A percentile compares a stretch with the other conserved stretches of the same genome.
Evolutionary conservation across 2,797 vertebrate genomes (phyloP).

Genomic region (Helarctos malayanus): DNA sequence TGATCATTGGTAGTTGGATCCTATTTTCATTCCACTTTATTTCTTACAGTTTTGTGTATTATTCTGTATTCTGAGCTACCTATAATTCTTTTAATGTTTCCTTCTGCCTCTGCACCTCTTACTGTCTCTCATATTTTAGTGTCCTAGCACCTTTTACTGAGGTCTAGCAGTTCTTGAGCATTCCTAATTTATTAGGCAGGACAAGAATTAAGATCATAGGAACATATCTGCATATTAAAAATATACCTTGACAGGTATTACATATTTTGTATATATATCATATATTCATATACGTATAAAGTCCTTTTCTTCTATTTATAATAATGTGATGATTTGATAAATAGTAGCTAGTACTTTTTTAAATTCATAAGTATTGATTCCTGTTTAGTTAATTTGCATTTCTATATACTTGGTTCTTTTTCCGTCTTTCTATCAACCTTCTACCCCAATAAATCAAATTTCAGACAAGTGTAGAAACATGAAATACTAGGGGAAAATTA

Average conservation of each 20-base stretch:
- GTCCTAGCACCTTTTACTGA: neutral
- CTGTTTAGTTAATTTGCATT: slow-evolving; percentile 69
- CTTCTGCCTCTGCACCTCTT: neutral
- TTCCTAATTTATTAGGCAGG: slow-evolving; percentile 4
- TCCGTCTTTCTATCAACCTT: neutral
- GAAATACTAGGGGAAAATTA: slow-evolving; percentile 60
- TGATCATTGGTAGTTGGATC: neutral
- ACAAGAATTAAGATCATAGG: neutral
- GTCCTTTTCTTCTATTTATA: slow-evolving; percentile 38
- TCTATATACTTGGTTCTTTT: slow-evolving; percentile 50
- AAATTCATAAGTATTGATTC: slow-evolving; percentile 62
- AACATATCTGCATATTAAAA: slow-evolving; percentile 39
- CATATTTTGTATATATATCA: neutral
- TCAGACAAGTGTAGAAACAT: slow-evolving; percentile 66
- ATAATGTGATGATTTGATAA: slow-evolving; percentile 46
- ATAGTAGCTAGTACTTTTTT: neutral
- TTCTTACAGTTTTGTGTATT: neutral
- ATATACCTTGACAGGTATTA: neutral
- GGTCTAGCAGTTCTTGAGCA: neutral
- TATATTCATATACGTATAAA: neutral
- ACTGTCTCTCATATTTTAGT: neutral
- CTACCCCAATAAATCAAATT: slow-evolving; percentile 64
- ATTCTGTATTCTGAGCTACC: neutral
- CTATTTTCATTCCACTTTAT: neutral
- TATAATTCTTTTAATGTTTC: neutral